Percentiles rank a stretch among this genome's conserved stretches.
Conservation (phyloP, 1,140 invertebrate species). For the Drosophila erecta region DNA sequence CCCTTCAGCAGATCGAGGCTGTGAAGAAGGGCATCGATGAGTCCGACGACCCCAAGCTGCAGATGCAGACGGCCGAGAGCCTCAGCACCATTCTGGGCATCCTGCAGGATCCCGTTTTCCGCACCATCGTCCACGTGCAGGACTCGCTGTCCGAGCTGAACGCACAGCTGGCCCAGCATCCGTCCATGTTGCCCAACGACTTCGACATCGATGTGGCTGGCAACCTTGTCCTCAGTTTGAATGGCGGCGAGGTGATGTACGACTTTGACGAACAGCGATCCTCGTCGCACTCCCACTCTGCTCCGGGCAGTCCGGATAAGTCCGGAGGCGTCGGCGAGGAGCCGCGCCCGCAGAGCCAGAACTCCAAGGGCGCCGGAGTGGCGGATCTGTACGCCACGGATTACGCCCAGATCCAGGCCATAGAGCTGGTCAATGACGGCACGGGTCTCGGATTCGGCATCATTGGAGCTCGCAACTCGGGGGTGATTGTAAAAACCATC, state of each 20-base stretch:
- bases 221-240: conserved; percentile 88
- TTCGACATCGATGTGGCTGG: conserved; percentile 91
- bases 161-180: conserved; percentile 93
- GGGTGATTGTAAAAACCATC: conserved; percentile 99
- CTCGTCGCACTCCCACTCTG: conserved; percentile 79
- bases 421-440: conserved; percentile 97
- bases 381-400: conserved; percentile 94
- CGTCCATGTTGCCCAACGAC: conserved; percentile 95
- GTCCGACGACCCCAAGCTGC: conserved; percentile 89
- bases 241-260: conserved; percentile 86
- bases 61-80: conserved; percentile 92
- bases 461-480: conserved; percentile 97
- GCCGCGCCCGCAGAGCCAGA: conserved; percentile 84
- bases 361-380: conserved; percentile 81
- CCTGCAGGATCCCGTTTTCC: conserved; percentile 96
- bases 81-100: conserved; percentile 94
- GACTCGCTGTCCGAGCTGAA: conserved; percentile 93
- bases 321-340: conserved; percentile 83
- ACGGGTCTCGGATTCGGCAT: conserved; percentile 98
- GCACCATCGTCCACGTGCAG: conserved; percentile 95
- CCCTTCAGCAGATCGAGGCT: conserved; percentile 91
- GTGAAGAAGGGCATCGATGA: conserved; percentile 91
- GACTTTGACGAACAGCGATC: conserved; percentile 86
- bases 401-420: conserved; percentile 98
- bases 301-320: conserved; percentile 82